Conservation (phyloP, 2,113 vertebrate genomes). For the Pygoscelis antarcticus region DNA sequence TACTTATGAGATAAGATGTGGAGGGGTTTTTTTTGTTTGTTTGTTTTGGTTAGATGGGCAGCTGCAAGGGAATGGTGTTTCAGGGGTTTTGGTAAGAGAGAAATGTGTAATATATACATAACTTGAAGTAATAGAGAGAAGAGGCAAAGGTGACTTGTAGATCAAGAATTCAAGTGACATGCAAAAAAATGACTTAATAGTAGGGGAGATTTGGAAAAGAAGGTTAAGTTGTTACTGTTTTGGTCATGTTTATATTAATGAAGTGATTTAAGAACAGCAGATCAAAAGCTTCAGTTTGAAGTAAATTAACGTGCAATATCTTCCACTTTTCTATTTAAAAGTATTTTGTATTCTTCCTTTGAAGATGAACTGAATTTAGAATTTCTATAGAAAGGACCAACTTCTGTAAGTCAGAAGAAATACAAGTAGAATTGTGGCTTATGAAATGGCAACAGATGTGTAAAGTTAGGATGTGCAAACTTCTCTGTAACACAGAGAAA, state of each 20-base stretch:
- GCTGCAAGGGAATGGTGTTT: neutral
- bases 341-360: neutral
- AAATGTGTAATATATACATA: neutral
- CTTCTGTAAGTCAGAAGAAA: neutral
- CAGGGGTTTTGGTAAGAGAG: neutral
- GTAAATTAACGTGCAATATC: neutral
- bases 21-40: neutral
- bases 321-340: neutral
- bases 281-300: slow-evolving; percentile 8
- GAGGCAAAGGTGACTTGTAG: neutral
- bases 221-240: neutral
- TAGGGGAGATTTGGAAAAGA: neutral
- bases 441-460: neutral
- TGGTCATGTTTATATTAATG: neutral
- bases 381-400: neutral
- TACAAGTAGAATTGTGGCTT: neutral
- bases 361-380: neutral
- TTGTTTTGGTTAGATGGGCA: neutral
- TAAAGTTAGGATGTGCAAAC: neutral
- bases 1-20: neutral
- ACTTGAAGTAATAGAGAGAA: neutral
- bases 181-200: neutral
- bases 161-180: neutral
- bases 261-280: neutral
- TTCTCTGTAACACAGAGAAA: neutral